Base-by-base conservation (phyloP, 2,888 invertebrate genomes). In the Stomorhina lunata region DNA sequence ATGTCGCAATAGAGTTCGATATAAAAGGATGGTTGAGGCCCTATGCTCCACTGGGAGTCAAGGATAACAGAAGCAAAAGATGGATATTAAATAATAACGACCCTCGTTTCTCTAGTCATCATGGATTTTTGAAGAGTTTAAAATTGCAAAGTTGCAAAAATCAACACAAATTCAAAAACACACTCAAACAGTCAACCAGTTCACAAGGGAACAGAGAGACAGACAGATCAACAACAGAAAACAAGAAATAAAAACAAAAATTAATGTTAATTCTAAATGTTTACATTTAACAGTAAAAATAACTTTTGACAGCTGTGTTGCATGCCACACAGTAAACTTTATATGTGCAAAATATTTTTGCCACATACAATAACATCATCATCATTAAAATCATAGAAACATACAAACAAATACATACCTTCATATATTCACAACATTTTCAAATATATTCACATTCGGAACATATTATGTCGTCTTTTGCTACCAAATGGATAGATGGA, bases 301-400 rank as follows among this genome's bases (percentile, higher is more conserved):
- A 79, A 82, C 75, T 79, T 82, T 76, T 82, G 82, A 81, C 82
- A 79, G 79, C 73, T 82, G 82, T 79, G n/a, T n/a, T n/a, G 77
- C 72, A 73, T 81, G 81, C 81, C 73, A 69, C 73, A 81, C 78
- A 78, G 45, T 34, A 37, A 32, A 43, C 15, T 27, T 3, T 40
- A 22, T 40, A 43, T 27, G 27, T 12, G 45, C 37, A 66, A 34
- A 34, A 65, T 27, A n/a, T 27, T 40, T 9, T 55, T 65, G 65
- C 65, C 20, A 53, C 57, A 66, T 77, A n/a, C 12, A 69, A 50
- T 37, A 61, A 40, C 25, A 25, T 25, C 40, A 68, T n/a, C n/a
- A n/a, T n/a, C n/a, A n/a, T n/a, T n/a, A n/a, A n/a, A n/a, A n/a
- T n/a, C n/a, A n/a, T n/a, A n/a, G n/a, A n/a, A n/a, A n/a, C n/a